Evolutionary conservation across 1,140 invertebrate genomes (phyloP), one percentile per base, ranked within the genome.

Genomic region (Idris sp.): DNA sequence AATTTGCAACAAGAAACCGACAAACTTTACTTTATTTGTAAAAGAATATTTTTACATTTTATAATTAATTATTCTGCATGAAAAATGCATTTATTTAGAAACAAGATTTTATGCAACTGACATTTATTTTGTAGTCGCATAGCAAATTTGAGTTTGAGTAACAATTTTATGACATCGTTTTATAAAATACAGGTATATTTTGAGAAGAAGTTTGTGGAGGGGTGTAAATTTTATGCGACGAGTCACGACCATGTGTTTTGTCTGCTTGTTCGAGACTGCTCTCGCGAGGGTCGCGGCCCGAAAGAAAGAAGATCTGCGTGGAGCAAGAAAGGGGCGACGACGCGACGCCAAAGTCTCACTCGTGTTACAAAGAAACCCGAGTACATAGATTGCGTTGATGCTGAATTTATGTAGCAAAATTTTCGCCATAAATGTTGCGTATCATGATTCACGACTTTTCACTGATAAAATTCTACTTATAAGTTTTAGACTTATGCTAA

Each of bases 241-340:
- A 59, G 44, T 64, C 44, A 53, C 19, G 44, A 36, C 36, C 69
- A 73, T 73, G 59, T 72, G 68, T 64, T 64, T 15, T 31, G 28
- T 59, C 53, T 18, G 67, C 49, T 65, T 65, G 51, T 40, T 65
- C 69, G 53, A 65, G 44, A 46, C 19, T 28, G 13, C 46, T 46
- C 30, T 62, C 51, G 68, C 58, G 68, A 72, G 56, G 68, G 68
- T 62, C 68, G 68, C 51, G 40, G 35, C 28, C 41, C 40, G 68
- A 72, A 44, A 62, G 68, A 72, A 62, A 62, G 54, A 61, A 59
- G 54, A 62, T 71, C 65, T 46, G 13, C 38, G 18, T 4, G 28
- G 28, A 61, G 48, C 35, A 56, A 71, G 54, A 71, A 68, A 62
- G 41, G 64, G 56, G 46, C 65, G 65, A 69, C 65, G 65, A 59